Evolutionary conservation across 2,113 vertebrate genomes (phyloP), one percentile per base, ranked within the genome.

Genomic region (Myotis yumanensis): DNA sequence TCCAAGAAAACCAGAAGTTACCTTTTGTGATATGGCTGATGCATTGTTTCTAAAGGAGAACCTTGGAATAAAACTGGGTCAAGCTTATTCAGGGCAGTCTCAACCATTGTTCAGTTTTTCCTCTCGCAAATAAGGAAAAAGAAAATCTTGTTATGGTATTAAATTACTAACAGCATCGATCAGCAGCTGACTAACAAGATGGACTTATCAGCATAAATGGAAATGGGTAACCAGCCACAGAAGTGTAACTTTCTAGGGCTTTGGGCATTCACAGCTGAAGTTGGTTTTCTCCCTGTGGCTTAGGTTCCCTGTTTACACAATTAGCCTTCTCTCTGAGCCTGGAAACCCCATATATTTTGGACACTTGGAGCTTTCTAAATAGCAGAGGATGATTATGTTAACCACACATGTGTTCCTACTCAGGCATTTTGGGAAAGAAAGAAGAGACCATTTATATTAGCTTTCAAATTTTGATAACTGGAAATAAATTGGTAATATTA

Each of bases 301-400:
- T 46, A 92, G 28, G 81, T 97, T 98, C 98, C 95, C 97, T 97
- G 93, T 98, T 98, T 98, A 97, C 81, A 89, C 62, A 95, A 91
- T 0, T 10, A 75, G 40, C 95, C 57, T 97, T 95, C n/a, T 48
- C 77, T 71, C 77, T 93, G 96, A 96, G 69, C 46, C 80, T 95
- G 76, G 87, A 96, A 97, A 94, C 94, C 68, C 54, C 37, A 95
- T 97, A 87, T 97, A 97, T 97, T 96, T 97, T 96, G 86, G 89
- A 84, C 87, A 97, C 83, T 88, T 96, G 73, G 64, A 93, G 48
- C 96, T 98, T 93, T 97, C 89, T 96, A 96, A 98, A 93, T 96
- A 98, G 95, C 97, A 98, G 95, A 97, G 95, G 94, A 96, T 98
- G 96, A 97, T 85, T 97, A 97, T 97, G 97, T 95, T 91, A 90